Evolutionary conservation across 2,888 invertebrate species (phyloP), one percentile per base, ranked within the genome.

Genomic region (Auanema sp.): DNA sequence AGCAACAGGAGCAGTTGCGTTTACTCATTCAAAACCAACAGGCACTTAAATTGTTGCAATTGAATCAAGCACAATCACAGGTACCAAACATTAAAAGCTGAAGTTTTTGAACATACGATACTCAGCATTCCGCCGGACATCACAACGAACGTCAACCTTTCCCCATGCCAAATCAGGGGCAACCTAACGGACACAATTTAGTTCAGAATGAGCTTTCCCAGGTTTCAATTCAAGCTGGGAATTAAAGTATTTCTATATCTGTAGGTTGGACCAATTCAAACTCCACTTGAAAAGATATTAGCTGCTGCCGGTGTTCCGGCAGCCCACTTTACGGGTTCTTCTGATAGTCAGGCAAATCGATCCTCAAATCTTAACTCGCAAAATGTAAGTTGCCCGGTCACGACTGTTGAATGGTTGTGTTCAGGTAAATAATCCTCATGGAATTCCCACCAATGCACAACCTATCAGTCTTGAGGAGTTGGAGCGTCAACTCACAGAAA

Each of bases 201-300:
- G 54, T 24, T 14, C 56, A 56, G 41, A 56, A 42, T 16, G 21
- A 56, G 56, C 10, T 40, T 57, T 43, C 44, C 23, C 21, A 18
- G 25, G 47, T 58, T n/a, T 33, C 33, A 8, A 33, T 33, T 3
- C 33, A 8, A 3, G 8, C 3, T 33, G 33, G 33, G 3, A 33
- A 47, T 53, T 53, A 53, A 21, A 11, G 24, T 33, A 5, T 33
- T 33, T 33, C 8, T 33, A 33, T 10, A 14, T 14, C 60, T 61
- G 11, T 51, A 73, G 69, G 70, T 70, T n/a, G 72, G 70, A 49
- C 67, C 72, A 11, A 73, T 73, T 33, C 72, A 75, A 56, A 73
- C 73, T 42, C 75, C 75, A 33, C 60, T 75, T 58, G 75, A 75
- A 53, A 75, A 73, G 56, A 52, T 75, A 23, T 44, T 75, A 42